Evolutionary conservation across 2,113 vertebrate genomes (phyloP).

Genomic region (Cynocephalus volans): DNA sequence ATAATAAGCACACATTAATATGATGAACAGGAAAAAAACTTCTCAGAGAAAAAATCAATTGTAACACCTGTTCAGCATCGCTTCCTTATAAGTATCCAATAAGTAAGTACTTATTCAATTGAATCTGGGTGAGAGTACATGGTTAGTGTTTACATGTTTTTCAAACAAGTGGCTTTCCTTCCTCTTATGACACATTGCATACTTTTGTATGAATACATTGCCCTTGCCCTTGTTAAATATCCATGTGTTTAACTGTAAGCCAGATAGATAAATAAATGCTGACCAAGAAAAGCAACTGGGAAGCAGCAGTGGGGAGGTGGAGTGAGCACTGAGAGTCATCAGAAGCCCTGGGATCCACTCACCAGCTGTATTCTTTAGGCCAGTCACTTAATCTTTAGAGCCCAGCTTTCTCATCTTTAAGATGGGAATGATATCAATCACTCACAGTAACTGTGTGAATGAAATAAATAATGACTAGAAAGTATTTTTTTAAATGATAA

Average conservation of each 20-base stretch:
- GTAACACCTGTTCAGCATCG: not conserved
- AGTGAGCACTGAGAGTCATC: accelerated
- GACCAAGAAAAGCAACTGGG: not conserved
- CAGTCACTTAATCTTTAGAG: not conserved
- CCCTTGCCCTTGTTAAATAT: not conserved
- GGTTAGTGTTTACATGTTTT: not conserved
- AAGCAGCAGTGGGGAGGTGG: not conserved
- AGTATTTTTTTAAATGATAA: slow-evolving; percentile 32
- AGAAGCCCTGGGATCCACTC: not conserved
- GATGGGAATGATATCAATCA: not conserved
- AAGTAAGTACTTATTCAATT: not conserved
- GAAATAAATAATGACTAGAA: not conserved
- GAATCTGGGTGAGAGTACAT: not conserved
- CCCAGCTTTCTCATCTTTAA: slow-evolving; percentile 7
- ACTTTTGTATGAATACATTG: not conserved
- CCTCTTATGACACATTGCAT: slow-evolving; percentile 8
- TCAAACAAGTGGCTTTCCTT: slow-evolving; percentile 29
- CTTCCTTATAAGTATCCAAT: not conserved
- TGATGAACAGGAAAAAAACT: not conserved
- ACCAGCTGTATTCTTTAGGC: not conserved
- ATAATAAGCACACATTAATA: not conserved
- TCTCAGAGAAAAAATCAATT: not conserved
- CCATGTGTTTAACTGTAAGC: not conserved
- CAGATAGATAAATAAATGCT: not conserved
- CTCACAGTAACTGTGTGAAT: not conserved